These are phyloP conservation scores for Kryptopterus vitreolus DNA, from an alignment of 2,797 vertebrate genomes.

Conservation along the genomic window DNA sequence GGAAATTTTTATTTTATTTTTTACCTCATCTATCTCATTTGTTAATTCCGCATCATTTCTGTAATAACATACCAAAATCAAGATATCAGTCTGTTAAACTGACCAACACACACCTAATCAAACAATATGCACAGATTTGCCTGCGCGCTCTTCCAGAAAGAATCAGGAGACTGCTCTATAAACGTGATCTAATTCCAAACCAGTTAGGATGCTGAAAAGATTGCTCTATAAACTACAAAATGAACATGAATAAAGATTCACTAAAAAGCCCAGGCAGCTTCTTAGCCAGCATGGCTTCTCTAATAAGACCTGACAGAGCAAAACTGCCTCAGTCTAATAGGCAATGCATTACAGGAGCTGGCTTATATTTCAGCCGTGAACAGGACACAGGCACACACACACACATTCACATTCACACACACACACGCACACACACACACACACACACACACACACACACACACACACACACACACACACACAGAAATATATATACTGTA, in stretches of 20 bases:
- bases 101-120: neutral
- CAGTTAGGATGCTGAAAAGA: neutral
- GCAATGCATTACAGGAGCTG: conserved; percentile 35
- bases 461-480: neutral
- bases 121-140: conserved; percentile 10
- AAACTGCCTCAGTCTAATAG: conserved; percentile 32
- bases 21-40: neutral
- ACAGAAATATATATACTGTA: neutral
- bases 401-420: neutral
- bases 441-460: neutral
- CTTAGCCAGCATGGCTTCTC: conserved; percentile 5
- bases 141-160: conserved; percentile 1
- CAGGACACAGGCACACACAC: neutral
- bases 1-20: neutral
- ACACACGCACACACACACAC: neutral
- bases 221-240: conserved; percentile 17
- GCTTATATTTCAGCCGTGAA: conserved; percentile 36
- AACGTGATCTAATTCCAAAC: neutral
- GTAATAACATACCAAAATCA: conserved; percentile 4
- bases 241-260: conserved; percentile 21
- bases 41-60: neutral
- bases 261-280: conserved; percentile 13
- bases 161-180: neutral
- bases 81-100: neutral
- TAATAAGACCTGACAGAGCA: conserved; percentile 46